A percentile compares a stretch with the other conserved stretches of the same genome.
Evolutionary conservation across 2,113 vertebrate genomes (phyloP).

Genomic region (Octodon degus): DNA sequence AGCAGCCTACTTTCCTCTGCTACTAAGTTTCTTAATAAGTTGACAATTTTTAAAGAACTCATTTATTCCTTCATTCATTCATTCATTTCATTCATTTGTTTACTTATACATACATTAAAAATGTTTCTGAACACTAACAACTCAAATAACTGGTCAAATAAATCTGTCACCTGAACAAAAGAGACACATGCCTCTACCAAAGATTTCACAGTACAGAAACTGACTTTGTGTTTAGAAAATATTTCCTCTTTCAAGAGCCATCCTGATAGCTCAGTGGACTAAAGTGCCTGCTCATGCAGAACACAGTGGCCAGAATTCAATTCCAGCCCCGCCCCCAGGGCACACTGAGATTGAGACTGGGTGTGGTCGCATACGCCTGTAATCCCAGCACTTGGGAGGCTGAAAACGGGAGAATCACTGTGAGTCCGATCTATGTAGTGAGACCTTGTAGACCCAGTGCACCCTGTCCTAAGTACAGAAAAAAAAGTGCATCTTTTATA

Average conservation of each 20-base stretch:
- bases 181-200: not conserved
- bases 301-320: too few relatives aligned
- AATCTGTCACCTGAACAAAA: not conserved
- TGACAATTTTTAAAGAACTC: not conserved
- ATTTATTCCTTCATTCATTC: not conserved
- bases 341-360: too few relatives aligned
- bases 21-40: not conserved
- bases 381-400: too few relatives aligned
- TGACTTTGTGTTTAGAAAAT: not conserved
- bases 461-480: too few relatives aligned
- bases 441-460: too few relatives aligned
- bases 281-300: too few relatives aligned
- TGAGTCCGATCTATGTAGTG: too few relatives aligned
- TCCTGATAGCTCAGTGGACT: too few relatives aligned
- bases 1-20: not conserved
- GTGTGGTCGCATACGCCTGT: too few relatives aligned
- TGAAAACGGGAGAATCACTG: too few relatives aligned
- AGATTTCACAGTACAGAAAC: not conserved
- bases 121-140: not conserved
- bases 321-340: too few relatives aligned
- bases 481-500: not conserved
- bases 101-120: not conserved
- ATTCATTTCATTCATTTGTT: not conserved
- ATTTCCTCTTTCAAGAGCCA: not conserved
- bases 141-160: conserved; percentile 13